Evolutionary conservation across 2,113 vertebrate genomes (phyloP).

Genomic region (Thryonomys swinderianus): DNA sequence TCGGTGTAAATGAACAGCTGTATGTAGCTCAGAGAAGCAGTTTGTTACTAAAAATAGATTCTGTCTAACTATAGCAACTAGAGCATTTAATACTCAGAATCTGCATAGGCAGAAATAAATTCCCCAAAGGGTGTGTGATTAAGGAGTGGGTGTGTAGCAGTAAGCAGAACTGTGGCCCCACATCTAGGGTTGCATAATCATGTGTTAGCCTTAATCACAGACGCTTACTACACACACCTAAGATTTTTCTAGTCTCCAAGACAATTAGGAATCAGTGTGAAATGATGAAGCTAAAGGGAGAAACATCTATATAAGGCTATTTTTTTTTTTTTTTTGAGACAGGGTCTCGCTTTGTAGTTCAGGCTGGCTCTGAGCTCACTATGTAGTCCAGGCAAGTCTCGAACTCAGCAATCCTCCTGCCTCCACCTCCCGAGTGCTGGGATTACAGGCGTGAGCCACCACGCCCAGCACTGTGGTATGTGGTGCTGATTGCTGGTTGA

Average conservation of each 20-base stretch:
- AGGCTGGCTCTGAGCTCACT: too few species aligned
- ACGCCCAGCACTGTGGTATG: too few species aligned
- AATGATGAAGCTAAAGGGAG: conserved; percentile 79
- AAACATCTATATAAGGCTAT: conserved; percentile 73
- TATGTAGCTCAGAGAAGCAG: conserved; percentile 84
- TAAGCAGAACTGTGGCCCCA: neutral
- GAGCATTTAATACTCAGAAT: conserved; percentile 77
- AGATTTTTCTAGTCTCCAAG: conserved; percentile 70
- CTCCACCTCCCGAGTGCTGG: too few species aligned
- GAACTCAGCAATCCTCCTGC: too few species aligned
- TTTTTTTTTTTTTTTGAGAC: too few species aligned
- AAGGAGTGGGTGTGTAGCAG: neutral
- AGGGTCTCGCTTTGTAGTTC: too few species aligned
- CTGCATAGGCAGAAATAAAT: conserved; percentile 74
- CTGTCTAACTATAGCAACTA: conserved; percentile 84
- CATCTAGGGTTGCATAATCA: conserved; percentile 64
- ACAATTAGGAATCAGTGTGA: conserved; percentile 73
- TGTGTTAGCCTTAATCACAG: conserved; percentile 61
- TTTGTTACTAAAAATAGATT: conserved; percentile 89
- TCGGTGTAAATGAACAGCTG: conserved; percentile 85
- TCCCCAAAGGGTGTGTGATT: conserved; percentile 64
- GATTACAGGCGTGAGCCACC: too few species aligned
- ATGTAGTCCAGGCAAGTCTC: too few species aligned
- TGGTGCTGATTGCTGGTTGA: too few species aligned
- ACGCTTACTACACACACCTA: neutral